A percentile compares a stretch with the other conserved stretches of the same genome.
These are phyloP conservation scores for Brachypodius melanocephalos DNA, from an alignment of 2,113 vertebrate genomes.

Conservation along the genomic window DNA sequence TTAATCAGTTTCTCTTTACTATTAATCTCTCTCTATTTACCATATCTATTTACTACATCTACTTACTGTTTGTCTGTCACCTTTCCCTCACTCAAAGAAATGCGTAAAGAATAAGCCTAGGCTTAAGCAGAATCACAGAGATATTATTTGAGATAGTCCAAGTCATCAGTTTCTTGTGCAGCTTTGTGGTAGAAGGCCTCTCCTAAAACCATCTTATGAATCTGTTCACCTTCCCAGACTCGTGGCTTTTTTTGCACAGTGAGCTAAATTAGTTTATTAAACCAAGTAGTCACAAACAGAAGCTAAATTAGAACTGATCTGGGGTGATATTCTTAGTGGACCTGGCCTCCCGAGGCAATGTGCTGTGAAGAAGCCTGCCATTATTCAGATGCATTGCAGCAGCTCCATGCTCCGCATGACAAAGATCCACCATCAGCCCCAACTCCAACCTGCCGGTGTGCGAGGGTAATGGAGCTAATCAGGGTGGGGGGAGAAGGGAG, in stretches of 20 bases:
- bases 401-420: not conserved
- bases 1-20: not conserved
- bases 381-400: not conserved
- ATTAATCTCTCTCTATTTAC: not conserved
- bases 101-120: not conserved
- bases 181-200: not conserved
- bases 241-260: constrained; percentile 11
- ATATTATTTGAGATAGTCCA: not conserved
- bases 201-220: not conserved
- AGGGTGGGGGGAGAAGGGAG: not conserved
- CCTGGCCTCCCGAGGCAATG: not conserved
- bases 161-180: not conserved
- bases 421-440: not conserved
- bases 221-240: not conserved
- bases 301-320: constrained; percentile 11
- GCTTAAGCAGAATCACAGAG: not conserved
- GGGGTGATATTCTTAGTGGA: not conserved
- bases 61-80: not conserved
- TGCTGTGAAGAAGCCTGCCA: not conserved
- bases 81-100: not conserved
- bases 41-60: not conserved
- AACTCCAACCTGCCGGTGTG: not conserved
- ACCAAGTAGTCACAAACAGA: not conserved
- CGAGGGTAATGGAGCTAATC: not conserved
- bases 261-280: constrained; percentile 27